phyloP scores from a whole-genome alignment of 2,888 invertebrate genomes.

The Herminia tarsipennalis region DNA sequence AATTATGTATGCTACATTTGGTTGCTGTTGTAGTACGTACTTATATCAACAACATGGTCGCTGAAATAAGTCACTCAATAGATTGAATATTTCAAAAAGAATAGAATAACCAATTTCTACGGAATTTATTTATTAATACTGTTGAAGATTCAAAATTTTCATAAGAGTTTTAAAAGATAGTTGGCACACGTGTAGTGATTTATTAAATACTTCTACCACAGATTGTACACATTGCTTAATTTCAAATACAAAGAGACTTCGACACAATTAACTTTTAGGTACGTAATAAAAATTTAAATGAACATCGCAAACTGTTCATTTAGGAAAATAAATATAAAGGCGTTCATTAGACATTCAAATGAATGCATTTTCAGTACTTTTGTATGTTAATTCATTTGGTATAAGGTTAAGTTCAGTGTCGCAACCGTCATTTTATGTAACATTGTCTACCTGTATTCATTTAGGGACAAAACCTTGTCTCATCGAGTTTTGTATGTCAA shows the following conservation, averaged over 20 bases:
- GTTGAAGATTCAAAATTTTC: too few species aligned
- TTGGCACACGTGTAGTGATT: too few species aligned
- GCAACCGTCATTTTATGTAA: constrained; percentile 63
- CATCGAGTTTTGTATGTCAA: too few species aligned
- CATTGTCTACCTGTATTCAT: constrained; percentile 43
- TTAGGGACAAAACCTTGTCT: constrained; percentile 11
- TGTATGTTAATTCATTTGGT: constrained; percentile 78
- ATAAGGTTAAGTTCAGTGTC: constrained; percentile 84
- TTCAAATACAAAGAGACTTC: constrained; percentile 34
- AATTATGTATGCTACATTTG: too few species aligned
- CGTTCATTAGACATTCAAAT: constrained; percentile 76
- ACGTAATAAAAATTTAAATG: constrained; percentile 59
- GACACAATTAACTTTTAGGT: constrained; percentile 42
- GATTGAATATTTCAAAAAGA: too few species aligned
- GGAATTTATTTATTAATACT: too few species aligned
- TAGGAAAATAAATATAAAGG: constrained; percentile 57
- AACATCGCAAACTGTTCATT: constrained; percentile 51
- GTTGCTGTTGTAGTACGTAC: too few species aligned
- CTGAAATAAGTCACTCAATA: too few species aligned
- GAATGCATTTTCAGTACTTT: constrained; percentile 79
- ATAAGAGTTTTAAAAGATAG: too few species aligned
- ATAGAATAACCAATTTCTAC: too few species aligned
- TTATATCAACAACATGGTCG: too few species aligned
- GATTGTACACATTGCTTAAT: constrained; percentile 37
- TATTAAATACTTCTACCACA: too few species aligned